Base-by-base conservation (phyloP, 2,113 vertebrate species). In the Ellobius talpinus region DNA sequence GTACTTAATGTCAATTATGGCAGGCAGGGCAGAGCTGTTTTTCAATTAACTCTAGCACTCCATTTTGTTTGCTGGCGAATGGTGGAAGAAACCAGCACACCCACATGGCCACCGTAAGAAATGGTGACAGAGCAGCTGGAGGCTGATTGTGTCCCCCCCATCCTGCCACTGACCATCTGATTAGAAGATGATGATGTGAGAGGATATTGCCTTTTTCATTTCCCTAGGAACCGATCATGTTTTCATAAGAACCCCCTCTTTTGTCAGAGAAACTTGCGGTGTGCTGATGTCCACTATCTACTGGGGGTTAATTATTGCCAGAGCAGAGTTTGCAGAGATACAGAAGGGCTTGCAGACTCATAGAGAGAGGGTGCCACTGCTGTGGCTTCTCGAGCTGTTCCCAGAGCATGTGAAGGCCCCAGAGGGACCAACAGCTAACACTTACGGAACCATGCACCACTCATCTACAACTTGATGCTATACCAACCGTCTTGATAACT, bases 1-100 rank as follows among this genome's bases (percentile, higher is more conserved):
- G 98, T 98, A 97, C 96, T 98, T 98, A 97, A 98, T 97, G 97
- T 97, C 97, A 98, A 98, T 98, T 98, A 97, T 95, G 93, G 96
- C 91, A 96, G 97, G 93, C 96, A 94, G 96, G 96, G 94, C 94
- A 94, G 95, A 96, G 94, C 96, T 94, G 96, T 93, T 97, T 97
- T 97, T 97, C 97, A 98, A 93, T 98, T 98, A 98, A 97, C 93
- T 85, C 47, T 47, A 96, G 89, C 89, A 91, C 95, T 97, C 97
- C 93, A 91, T 98, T 97, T 97, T 97, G 97, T 98, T 97, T 98
- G 93, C 96, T 94, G 91, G 94, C 0, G 13, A 93, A 72, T 76
- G 50, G 89, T 91, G 19, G 76, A 78, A 86, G 96, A 82, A 52
- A 31, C 39, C 10, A 19, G 82, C 19, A 29, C 50, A 91, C 84